Conservation (phyloP, 1,140 invertebrate species). For the Medauroidea extradentata region DNA sequence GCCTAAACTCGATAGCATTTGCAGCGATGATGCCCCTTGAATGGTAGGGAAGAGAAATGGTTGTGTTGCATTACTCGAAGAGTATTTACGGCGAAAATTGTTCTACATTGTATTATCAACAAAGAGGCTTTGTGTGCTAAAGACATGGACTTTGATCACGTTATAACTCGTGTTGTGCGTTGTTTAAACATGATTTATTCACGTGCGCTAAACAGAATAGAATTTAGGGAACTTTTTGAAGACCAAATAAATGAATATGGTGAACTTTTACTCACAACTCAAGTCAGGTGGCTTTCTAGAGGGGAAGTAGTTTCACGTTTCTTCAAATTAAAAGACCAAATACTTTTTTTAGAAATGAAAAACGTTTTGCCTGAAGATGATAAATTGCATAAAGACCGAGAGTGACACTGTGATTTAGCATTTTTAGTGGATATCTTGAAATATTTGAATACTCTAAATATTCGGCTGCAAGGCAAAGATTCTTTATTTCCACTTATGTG, state of each 20-base stretch:
- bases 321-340: too few relatives aligned
- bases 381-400: too few relatives aligned
- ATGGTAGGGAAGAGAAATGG: background rate
- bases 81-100: too few relatives aligned
- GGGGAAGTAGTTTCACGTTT: too few relatives aligned
- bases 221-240: background rate
- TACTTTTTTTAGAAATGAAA: too few relatives aligned
- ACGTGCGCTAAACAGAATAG: background rate
- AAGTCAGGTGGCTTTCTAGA: background rate
- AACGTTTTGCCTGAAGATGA: too few relatives aligned
- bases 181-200: background rate
- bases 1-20: slow-evolving; percentile 1
- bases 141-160: background rate
- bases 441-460: too few relatives aligned
- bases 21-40: background rate
- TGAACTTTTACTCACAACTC: slow-evolving; percentile 2
- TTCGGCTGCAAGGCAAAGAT: too few relatives aligned
- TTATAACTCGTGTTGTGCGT: background rate
- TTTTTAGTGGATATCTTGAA: too few relatives aligned
- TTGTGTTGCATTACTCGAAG: background rate
- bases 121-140: background rate
- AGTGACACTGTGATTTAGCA: too few relatives aligned
- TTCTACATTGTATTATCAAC: background rate
- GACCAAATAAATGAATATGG: slow-evolving; percentile 4
- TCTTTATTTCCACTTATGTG: too few relatives aligned